Percentiles rank a stretch among this genome's conserved stretches.
phyloP scores from a whole-genome alignment of 2,113 vertebrate genomes.

The Seriola quinqueradiata region DNA sequence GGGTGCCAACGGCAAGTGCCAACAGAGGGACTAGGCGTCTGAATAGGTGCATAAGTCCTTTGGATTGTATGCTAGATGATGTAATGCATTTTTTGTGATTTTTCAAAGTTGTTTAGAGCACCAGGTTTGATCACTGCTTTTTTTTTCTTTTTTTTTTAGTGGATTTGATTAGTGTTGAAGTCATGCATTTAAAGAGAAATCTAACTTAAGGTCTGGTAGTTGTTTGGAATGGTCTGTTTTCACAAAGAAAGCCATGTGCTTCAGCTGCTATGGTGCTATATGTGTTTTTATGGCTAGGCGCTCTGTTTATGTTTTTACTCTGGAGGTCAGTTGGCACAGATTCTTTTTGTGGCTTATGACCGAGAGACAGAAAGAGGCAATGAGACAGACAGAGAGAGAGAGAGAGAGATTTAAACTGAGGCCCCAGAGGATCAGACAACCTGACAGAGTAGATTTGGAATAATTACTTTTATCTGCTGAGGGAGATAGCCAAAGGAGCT shows the following conservation, averaged over 20 bases:
- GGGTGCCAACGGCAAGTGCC: constrained; percentile 60
- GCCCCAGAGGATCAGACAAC: constrained; percentile 75
- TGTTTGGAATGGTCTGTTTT: constrained; percentile 20
- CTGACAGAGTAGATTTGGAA: constrained; percentile 88
- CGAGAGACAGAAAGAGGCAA: constrained; percentile 13
- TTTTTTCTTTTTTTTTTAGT: neutral
- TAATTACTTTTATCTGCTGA: constrained; percentile 80
- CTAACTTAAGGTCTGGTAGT: neutral
- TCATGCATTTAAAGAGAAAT: constrained; percentile 5
- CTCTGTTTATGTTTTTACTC: constrained; percentile 63
- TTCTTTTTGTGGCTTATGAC: constrained; percentile 64
- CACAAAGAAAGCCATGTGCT: constrained; percentile 16
- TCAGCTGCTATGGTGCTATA: constrained; percentile 56
- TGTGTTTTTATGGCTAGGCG: constrained; percentile 51
- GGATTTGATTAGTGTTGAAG: neutral
- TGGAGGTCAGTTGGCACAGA: constrained; percentile 59
- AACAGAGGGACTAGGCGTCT: constrained; percentile 53
- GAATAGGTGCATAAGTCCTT: constrained; percentile 61
- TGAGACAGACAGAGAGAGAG: constrained; percentile 12
- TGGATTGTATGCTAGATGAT: constrained; percentile 57
- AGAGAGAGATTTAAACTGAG: constrained; percentile 62
- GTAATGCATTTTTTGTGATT: constrained; percentile 57
- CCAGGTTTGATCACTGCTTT: constrained; percentile 3
- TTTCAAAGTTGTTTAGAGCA: constrained; percentile 28
- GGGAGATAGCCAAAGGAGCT: constrained; percentile 72